Evolutionary conservation across 2,888 invertebrate species (phyloP).

Genomic region (Abrostola tripartita): DNA sequence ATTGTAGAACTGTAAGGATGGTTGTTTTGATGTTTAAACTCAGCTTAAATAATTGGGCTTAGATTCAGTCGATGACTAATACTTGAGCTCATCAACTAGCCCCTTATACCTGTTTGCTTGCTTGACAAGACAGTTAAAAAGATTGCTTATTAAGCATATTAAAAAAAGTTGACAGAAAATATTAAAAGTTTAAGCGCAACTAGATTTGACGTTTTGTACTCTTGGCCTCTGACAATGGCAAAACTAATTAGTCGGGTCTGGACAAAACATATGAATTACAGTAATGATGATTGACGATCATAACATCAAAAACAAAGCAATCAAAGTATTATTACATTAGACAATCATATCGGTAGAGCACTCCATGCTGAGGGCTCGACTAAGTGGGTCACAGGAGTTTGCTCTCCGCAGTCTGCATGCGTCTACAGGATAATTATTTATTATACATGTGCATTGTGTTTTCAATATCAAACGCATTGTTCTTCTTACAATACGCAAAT

Average conservation of each 20-base stretch:
- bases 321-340: too few species aligned
- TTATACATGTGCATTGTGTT: not conserved
- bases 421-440: conserved; percentile 3
- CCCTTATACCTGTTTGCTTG: too few species aligned
- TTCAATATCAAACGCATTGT: conserved; percentile 18
- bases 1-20: conserved; percentile 18
- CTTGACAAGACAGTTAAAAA: too few species aligned
- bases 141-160: too few species aligned
- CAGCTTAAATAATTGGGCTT: conserved; percentile 26
- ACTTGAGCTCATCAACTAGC: not conserved
- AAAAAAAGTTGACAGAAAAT: too few species aligned
- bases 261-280: too few species aligned
- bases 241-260: too few species aligned
- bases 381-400: conserved; percentile 42
- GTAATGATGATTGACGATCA: too few species aligned
- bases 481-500: conserved; percentile 8
- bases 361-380: conserved; percentile 6
- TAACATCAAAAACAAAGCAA: too few species aligned
- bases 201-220: too few species aligned
- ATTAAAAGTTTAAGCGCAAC: too few species aligned
- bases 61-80: conserved; percentile 25
- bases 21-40: conserved; percentile 26
- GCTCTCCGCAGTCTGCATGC: conserved; percentile 11
- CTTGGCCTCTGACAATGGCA: too few species aligned
- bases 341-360: not conserved